These are phyloP conservation scores for Clytia hemisphaerica DNA, from an alignment of 30 jellyfish, hydroid and myxozoan species.

Conservation along the genomic window DNA sequence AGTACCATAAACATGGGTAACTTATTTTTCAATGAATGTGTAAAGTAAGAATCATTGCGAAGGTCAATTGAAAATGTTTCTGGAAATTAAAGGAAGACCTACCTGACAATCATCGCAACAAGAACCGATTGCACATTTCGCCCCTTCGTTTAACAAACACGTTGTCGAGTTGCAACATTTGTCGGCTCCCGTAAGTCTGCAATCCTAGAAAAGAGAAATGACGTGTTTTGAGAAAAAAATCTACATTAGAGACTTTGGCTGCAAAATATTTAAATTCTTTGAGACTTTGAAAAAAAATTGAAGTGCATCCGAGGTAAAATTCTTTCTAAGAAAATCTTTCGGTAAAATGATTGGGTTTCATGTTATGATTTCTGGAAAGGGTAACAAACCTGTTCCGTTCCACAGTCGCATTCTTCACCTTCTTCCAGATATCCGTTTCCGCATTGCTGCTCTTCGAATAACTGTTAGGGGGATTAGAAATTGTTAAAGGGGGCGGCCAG, in stretches of 20 bases:
- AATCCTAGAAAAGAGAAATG: slow-evolving; percentile 48
- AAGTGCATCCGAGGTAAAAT: neutral
- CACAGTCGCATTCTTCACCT: slow-evolving; percentile 97
- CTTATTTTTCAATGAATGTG: no score
- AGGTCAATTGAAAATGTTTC: no score
- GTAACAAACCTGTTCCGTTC: slow-evolving; percentile 50
- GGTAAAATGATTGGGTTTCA: no score
- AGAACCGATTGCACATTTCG: slow-evolving; percentile 95
- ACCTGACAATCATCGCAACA: slow-evolving; percentile 85
- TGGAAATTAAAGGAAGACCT: neutral
- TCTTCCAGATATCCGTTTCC: slow-evolving; percentile 85
- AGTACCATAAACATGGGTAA: no score
- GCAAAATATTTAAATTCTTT: neutral
- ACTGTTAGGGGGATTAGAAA: slow-evolving; percentile 21
- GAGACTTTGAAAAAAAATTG: neutral
- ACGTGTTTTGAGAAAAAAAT: neutral
- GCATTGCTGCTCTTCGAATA: slow-evolving; percentile 75
- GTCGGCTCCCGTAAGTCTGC: slow-evolving; percentile 24
- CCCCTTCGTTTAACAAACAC: slow-evolving; percentile 47
- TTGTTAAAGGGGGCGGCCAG: neutral
- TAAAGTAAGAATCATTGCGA: no score
- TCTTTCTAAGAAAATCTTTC: neutral
- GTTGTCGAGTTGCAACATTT: slow-evolving; percentile 74
- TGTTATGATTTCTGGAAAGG: neutral
- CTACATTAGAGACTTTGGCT: no score